These are phyloP conservation scores for Alectura lathami DNA, from an alignment of 2,113 vertebrate species.

Conservation along the genomic window DNA sequence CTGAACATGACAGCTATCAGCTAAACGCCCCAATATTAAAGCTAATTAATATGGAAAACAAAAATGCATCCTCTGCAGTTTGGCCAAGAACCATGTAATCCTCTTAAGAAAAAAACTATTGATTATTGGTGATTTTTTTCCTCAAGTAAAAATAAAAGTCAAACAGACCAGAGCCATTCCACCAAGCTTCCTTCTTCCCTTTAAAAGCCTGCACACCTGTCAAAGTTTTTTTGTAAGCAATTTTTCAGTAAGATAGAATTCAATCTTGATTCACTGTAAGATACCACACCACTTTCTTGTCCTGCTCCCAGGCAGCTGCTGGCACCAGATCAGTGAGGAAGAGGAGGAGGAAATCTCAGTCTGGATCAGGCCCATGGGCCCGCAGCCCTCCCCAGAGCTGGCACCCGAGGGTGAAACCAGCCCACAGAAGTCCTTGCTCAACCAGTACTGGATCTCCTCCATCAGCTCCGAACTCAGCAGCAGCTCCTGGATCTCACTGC, in stretches of 20 bases:
- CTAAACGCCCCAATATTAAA: background rate
- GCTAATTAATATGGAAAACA: constrained; percentile 4
- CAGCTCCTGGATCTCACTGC: background rate
- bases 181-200: background rate
- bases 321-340: background rate
- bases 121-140: background rate
- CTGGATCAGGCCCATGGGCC: background rate
- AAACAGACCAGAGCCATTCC: background rate
- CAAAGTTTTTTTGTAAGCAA: background rate
- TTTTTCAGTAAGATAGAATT: background rate
- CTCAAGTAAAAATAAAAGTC: background rate
- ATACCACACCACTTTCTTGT: background rate
- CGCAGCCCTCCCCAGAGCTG: constrained; percentile 11
- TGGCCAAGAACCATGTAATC: background rate
- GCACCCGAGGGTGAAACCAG: background rate
- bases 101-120: background rate
- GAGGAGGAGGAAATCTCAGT: background rate
- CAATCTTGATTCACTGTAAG: background rate
- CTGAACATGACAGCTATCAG: background rate
- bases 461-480: background rate
- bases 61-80: background rate
- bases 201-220: background rate
- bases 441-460: background rate
- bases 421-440: background rate
- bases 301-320: background rate